Evolutionary conservation across 1,140 invertebrate species (phyloP).

Genomic region (Homarus americanus): DNA sequence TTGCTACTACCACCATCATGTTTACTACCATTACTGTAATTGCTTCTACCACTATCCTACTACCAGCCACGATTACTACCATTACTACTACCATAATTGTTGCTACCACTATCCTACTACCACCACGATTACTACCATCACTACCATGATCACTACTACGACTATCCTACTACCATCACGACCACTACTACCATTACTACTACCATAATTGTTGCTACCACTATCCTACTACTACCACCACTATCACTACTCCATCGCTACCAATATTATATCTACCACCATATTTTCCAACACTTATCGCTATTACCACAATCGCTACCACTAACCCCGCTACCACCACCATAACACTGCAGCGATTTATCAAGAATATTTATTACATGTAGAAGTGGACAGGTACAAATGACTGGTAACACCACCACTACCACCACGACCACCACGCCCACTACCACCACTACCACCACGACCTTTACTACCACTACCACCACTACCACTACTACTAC

Average conservation of each 20-base stretch:
- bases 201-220: not conserved
- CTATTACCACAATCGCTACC: no score
- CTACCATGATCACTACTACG: no score
- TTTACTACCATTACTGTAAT: conserved; percentile 3
- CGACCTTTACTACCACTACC: conserved; percentile 14
- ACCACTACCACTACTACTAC: conserved; percentile 9
- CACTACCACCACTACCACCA: conserved; percentile 26
- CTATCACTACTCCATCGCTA: not conserved
- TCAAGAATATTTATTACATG: no score
- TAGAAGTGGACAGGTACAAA: no score
- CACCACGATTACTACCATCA: no score
- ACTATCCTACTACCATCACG: not conserved
- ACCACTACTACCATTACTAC: not conserved
- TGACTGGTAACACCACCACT: conserved; percentile 18
- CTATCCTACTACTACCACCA: not conserved
- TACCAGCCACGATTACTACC: conserved; percentile 10
- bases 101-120: not conserved
- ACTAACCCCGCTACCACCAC: no score
- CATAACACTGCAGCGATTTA: no score
- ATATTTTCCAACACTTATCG: no score
- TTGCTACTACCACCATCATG: not conserved
- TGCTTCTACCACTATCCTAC: no score
- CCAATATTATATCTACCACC: no score
- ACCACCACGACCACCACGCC: no score
- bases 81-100: not conserved